These are phyloP conservation scores for Bruchidius siliquastri DNA, from an alignment of 2,888 invertebrate species.

Conservation along the genomic window DNA sequence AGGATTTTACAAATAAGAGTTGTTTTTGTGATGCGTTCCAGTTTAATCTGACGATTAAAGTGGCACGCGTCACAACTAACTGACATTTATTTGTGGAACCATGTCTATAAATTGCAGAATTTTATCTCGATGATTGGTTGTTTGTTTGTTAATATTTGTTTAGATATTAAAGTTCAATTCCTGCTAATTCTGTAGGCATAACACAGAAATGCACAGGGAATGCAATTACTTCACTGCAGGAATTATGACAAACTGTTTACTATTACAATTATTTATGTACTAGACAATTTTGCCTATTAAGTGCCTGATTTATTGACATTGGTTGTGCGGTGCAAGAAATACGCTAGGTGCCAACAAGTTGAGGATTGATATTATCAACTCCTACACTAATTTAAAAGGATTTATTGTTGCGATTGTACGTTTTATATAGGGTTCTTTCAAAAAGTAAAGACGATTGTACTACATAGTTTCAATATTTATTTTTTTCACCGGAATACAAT, in stretches of 20 bases:
- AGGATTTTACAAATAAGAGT: no score
- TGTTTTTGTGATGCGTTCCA: no score
- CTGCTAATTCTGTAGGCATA: not conserved
- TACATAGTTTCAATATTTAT: no score
- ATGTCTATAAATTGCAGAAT: no score
- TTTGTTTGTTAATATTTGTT: not conserved
- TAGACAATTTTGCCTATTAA: not conserved
- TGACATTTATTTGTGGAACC: no score
- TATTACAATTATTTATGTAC: not conserved
- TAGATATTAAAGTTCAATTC: not conserved
- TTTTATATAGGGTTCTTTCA: no score
- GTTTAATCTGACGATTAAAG: no score
- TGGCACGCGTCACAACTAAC: no score
- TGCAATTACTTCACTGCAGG: not conserved
- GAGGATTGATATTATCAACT: not conserved
- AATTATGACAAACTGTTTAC: not conserved
- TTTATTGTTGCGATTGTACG: no score
- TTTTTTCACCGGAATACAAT: no score
- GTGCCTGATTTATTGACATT: not conserved
- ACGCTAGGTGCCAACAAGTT: not conserved
- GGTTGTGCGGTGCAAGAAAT: not conserved
- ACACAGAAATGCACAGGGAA: not conserved
- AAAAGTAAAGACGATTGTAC: no score
- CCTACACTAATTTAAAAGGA: not conserved
- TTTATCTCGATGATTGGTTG: no score